Evolutionary conservation across 2,888 invertebrate species (phyloP).

Genomic region (Axea sp.): DNA sequence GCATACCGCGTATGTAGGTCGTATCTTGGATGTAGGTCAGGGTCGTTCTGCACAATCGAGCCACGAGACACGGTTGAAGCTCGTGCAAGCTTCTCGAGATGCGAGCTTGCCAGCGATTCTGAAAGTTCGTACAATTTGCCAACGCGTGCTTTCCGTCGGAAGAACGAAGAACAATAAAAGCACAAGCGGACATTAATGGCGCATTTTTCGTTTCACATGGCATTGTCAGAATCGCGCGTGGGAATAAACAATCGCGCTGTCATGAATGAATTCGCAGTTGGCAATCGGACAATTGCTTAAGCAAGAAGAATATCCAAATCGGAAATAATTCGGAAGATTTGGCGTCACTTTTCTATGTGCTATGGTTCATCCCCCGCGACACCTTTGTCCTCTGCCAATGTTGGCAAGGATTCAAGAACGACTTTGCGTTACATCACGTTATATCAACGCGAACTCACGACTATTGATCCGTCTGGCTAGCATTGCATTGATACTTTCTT

Average conservation of each 20-base stretch:
- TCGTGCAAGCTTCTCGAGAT: slow-evolving; percentile 50
- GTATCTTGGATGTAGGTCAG: slow-evolving; percentile 74
- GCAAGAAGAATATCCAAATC: slow-evolving; percentile 5
- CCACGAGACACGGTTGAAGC: slow-evolving; percentile 53
- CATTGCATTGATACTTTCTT: slow-evolving; percentile 61
- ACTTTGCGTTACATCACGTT: slow-evolving; percentile 61
- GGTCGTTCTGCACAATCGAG: slow-evolving; percentile 67
- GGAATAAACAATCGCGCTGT: slow-evolving; percentile 8
- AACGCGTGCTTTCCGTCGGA: slow-evolving; percentile 16
- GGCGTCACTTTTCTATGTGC: slow-evolving; percentile 1
- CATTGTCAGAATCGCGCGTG: slow-evolving; percentile 1
- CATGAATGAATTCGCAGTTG: slow-evolving; percentile 25
- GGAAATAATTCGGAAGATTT: neutral
- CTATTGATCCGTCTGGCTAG: slow-evolving; percentile 66
- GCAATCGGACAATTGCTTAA: slow-evolving; percentile 15
- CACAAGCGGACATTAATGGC: neutral
- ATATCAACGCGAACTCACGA: slow-evolving; percentile 63
- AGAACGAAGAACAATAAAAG: slow-evolving; percentile 6
- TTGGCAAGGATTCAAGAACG: slow-evolving; percentile 66
- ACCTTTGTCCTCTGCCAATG: slow-evolving; percentile 29
- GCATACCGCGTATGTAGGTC: slow-evolving; percentile 69
- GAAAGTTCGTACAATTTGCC: slow-evolving; percentile 30
- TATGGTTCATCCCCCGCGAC: slow-evolving; percentile 19
- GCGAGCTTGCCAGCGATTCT: slow-evolving; percentile 32
- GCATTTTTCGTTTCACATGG: too few species aligned